Evolutionary conservation across 2,113 vertebrate species (phyloP).

Genomic region (Scomber japonicus): DNA sequence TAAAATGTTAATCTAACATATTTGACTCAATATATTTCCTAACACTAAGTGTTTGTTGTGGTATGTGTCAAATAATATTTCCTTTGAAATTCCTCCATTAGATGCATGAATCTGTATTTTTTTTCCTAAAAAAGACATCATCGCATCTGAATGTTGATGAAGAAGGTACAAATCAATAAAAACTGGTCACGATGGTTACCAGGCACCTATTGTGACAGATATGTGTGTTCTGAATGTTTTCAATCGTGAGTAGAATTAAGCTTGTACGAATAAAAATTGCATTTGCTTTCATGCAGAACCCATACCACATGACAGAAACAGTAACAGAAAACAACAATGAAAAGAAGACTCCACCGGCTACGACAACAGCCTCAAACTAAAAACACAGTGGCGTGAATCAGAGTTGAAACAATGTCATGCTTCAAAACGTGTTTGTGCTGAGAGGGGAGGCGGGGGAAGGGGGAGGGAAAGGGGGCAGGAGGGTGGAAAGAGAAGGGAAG

Average conservation of each 20-base stretch:
- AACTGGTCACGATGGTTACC: constrained; percentile 49
- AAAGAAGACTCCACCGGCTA: constrained; percentile 63
- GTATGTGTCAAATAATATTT: constrained; percentile 71
- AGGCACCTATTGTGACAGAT: constrained; percentile 33
- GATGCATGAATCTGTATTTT: constrained; percentile 58
- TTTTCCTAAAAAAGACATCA: constrained; percentile 57
- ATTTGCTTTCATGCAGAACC: constrained; percentile 79
- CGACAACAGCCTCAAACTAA: constrained; percentile 72
- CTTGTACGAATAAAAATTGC: constrained; percentile 41
- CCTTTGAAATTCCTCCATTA: constrained; percentile 45
- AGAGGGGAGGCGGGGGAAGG: constrained; percentile 11
- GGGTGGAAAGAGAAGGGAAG: background rate
- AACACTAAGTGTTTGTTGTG: constrained; percentile 66
- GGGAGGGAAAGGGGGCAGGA: too few relatives aligned
- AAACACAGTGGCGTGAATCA: constrained; percentile 75
- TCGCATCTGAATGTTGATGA: constrained; percentile 65
- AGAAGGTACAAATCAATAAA: constrained; percentile 52
- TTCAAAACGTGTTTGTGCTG: constrained; percentile 76
- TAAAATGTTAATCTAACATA: constrained; percentile 25
- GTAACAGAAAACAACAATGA: constrained; percentile 60
- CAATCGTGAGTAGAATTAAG: constrained; percentile 34
- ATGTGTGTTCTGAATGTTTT: constrained; percentile 29
- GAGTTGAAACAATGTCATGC: constrained; percentile 83
- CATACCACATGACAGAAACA: constrained; percentile 77
- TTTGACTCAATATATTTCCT: constrained; percentile 28